Evolutionary conservation across 2,797 vertebrate species (phyloP).

Genomic region (Sebastes taczanowskii): DNA sequence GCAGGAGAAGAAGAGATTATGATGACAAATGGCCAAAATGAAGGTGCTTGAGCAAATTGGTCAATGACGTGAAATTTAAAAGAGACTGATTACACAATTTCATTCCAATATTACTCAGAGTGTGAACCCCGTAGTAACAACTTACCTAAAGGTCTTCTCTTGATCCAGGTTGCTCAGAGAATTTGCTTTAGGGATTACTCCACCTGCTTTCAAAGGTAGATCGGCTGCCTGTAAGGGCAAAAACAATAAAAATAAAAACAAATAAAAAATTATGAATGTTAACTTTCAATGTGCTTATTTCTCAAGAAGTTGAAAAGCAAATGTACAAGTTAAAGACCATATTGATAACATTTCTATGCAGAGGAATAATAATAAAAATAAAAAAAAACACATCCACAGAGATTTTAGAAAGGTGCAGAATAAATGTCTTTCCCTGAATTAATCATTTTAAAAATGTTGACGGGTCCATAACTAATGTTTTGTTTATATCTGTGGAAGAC

Average conservation of each 20-base stretch:
- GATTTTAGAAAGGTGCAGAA: too few species aligned
- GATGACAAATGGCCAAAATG: not conserved
- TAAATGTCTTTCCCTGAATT: too few species aligned
- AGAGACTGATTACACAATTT: not conserved
- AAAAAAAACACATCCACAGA: too few species aligned
- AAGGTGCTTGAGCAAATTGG: not conserved
- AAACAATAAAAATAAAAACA: not conserved
- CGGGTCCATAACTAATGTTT: too few species aligned
- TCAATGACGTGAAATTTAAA: not conserved
- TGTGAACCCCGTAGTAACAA: not conserved
- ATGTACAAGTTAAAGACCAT: not conserved
- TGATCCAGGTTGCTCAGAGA: slow-evolving; percentile 93
- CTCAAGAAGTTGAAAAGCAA: not conserved
- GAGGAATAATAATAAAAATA: too few species aligned
- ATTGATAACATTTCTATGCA: too few species aligned
- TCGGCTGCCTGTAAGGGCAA: slow-evolving; percentile 84
- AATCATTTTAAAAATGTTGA: too few species aligned
- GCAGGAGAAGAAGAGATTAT: not conserved
- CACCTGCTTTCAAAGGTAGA: slow-evolving; percentile 87
- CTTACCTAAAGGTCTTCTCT: slow-evolving; percentile 93
- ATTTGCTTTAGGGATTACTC: slow-evolving; percentile 89
- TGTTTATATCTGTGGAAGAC: too few species aligned
- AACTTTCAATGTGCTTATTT: not conserved
- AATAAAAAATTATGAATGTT: not conserved
- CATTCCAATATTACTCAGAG: not conserved